Evolutionary conservation across 2,888 invertebrate genomes (phyloP).

Genomic region (Trileptium ribeirensis): DNA sequence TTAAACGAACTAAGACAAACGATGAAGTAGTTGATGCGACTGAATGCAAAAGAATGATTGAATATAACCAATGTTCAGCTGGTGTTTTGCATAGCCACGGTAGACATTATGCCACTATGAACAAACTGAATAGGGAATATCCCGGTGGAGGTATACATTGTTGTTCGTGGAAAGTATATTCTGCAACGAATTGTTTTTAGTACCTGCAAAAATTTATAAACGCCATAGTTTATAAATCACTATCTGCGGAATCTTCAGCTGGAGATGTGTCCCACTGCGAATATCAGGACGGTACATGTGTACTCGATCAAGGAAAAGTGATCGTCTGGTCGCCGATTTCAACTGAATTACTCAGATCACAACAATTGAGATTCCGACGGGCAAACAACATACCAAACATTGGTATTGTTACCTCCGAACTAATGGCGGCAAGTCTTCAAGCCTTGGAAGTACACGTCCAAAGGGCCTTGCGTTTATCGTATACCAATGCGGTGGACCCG

Average conservation of each 20-base stretch:
- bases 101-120: neutral
- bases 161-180: neutral
- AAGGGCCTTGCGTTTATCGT: neutral
- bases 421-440: neutral
- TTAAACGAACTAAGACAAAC: neutral
- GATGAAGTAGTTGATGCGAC: neutral
- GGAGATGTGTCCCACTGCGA: neutral
- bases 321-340: neutral
- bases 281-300: neutral
- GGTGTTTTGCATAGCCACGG: neutral
- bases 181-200: neutral
- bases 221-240: neutral
- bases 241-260: neutral
- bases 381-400: neutral
- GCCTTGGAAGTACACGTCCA: neutral
- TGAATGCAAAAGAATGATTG: neutral
- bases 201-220: neutral
- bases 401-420: neutral
- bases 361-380: neutral
- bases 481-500: neutral
- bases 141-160: neutral
- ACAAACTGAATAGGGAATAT: neutral
- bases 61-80: neutral
- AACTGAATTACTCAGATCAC: neutral
- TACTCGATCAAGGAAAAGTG: neutral